Evolutionary conservation across 2,888 invertebrate genomes (phyloP).

Genomic region (Leptothorax acervorum): DNA sequence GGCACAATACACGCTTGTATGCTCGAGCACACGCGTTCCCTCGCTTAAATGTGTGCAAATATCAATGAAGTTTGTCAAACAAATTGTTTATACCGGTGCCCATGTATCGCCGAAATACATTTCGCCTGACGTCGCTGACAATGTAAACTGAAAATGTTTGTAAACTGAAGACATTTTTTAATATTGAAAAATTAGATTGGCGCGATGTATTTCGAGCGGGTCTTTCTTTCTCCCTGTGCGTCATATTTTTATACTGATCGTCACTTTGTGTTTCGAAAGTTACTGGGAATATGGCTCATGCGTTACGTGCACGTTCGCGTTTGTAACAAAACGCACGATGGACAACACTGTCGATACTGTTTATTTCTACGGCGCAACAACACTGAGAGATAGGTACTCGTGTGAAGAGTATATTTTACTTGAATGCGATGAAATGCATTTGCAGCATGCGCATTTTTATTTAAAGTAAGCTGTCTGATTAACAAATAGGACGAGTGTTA

Average conservation of each 20-base stretch:
- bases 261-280: constrained; percentile 4
- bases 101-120: constrained; percentile 18
- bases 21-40: background rate
- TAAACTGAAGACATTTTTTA: constrained; percentile 7
- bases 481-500: background rate
- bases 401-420: constrained; percentile 27
- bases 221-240: background rate
- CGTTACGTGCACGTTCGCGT: background rate
- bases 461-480: constrained; percentile 34
- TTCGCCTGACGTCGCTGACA: background rate
- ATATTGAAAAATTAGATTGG: background rate
- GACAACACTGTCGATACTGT: constrained; percentile 43
- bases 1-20: background rate
- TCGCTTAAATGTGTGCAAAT: constrained; percentile 28
- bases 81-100: constrained; percentile 32
- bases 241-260: constrained; percentile 6
- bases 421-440: constrained; percentile 25
- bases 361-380: constrained; percentile 5
- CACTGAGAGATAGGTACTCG: background rate
- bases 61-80: constrained; percentile 47
- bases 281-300: background rate
- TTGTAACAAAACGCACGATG: constrained; percentile 19
- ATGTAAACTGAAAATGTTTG: constrained; percentile 25
- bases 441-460: constrained; percentile 3
- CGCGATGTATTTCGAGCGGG: background rate